Base-by-base conservation (phyloP, 2,888 invertebrate genomes). In the Eupithecia insigniata region DNA sequence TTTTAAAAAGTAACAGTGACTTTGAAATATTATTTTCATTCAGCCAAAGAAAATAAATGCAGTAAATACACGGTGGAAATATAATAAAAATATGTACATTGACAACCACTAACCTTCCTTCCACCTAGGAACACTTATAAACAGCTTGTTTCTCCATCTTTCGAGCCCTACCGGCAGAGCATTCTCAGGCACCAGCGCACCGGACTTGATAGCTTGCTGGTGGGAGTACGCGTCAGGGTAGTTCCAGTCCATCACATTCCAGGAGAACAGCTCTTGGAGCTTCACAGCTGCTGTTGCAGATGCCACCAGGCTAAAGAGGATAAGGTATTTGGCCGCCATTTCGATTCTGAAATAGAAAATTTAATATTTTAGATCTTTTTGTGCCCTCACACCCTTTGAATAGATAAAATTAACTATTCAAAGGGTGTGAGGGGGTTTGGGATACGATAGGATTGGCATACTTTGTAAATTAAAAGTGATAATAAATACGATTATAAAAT, bases 71-170 rank as follows among this genome's bases (percentile, higher is more conserved):
- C 30, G 30, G 30, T 4, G 8, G 0, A 16, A 43, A 6, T 43
- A 39, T 5, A 18, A 43, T 43, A 8, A 18, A 43, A n/a, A 43
- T n/a, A 3, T 12, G 51, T 22, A 22, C 10, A 22, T 12, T n/a
- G 22, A 51, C 1, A 3, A 26, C 14, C 26, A 55, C 68, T 65
- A 85, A 97, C 97, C 97, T 88, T 95, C 91, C 78, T 95, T 94
- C 98, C 97, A 98, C 82, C 98, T 95, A 0, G 98, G 98, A 2
- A 98, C 96, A 14, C 96, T 96, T 32, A 98, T 96, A 86, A 98
- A 98, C n/a, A 98, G 93, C 80, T 97, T 97, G 84, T 97, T 96
- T 76, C 94, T 95, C 96, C 96, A 97, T 73, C 97, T 93, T 87
- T 98, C 98, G 36, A 98, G 96, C 28, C 98, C 98, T 1, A 97